Evolutionary conservation across 2,113 vertebrate genomes (phyloP).

Genomic region (Ceuthmochares aereus): DNA sequence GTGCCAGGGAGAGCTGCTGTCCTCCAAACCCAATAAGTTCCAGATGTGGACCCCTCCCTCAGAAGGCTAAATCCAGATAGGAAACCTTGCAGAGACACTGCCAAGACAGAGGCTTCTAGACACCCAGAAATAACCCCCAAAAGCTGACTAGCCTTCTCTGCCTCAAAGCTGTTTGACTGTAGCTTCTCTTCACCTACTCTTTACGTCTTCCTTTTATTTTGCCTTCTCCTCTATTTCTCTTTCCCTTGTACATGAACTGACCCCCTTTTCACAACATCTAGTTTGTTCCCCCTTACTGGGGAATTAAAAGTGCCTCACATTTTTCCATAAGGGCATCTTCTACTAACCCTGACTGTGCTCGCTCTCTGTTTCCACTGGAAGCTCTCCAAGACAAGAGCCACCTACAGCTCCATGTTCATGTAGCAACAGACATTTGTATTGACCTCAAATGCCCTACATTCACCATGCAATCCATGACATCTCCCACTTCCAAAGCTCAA

Average conservation of each 20-base stretch:
- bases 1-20: not conserved
- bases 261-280: not conserved
- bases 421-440: accelerated
- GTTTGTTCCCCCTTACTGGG: accelerated
- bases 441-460: not conserved
- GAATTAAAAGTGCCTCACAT: not conserved
- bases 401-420: accelerated
- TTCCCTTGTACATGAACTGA: not conserved
- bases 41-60: not conserved
- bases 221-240: not conserved
- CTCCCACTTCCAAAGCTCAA: not conserved
- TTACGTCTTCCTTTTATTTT: not conserved
- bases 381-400: not conserved
- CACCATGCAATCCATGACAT: not conserved
- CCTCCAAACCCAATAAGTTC: not conserved
- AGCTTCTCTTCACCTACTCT: not conserved
- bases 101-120: not conserved
- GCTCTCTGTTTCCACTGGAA: not conserved
- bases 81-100: not conserved
- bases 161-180: not conserved
- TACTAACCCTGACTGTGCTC: not conserved
- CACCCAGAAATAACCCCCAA: not conserved
- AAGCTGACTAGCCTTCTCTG: not conserved
- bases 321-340: not conserved
- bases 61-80: not conserved